These are phyloP conservation scores for Phaedon cochleariae DNA, from an alignment of 2,888 invertebrate genomes.

Conservation along the genomic window DNA sequence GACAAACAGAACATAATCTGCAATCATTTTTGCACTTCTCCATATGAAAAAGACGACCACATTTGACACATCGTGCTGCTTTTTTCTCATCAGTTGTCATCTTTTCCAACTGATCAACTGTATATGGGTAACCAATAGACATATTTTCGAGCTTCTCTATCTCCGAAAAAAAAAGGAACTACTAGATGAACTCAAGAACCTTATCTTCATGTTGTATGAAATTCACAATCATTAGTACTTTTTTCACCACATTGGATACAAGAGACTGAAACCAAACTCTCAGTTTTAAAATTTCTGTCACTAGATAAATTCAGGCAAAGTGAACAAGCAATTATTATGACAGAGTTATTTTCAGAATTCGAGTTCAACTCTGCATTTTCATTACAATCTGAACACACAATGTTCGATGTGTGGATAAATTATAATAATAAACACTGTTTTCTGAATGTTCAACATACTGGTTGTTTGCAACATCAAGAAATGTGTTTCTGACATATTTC, in stretches of 20 bases:
- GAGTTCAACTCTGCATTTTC: neutral
- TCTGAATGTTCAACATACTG: neutral
- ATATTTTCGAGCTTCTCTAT: neutral
- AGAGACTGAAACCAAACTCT: too few species aligned
- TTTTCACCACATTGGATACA: neutral
- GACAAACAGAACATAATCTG: neutral
- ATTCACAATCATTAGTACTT: neutral
- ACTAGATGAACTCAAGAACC: neutral
- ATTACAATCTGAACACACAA: neutral
- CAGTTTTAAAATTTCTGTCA: neutral
- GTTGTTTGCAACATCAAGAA: too few species aligned
- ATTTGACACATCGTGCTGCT: neutral
- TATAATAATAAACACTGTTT: neutral
- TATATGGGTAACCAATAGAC: neutral
- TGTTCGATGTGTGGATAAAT: neutral
- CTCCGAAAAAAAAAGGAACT: neutral
- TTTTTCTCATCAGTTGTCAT: neutral
- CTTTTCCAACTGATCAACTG: too few species aligned
- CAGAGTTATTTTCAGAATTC: neutral
- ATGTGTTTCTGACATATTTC: neutral
- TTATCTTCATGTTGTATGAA: neutral
- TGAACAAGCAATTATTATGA: neutral
- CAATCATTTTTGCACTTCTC: slow-evolving; percentile 1
- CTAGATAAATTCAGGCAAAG: neutral
- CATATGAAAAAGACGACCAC: neutral